phyloP scores from a whole-genome alignment of 2,113 vertebrate species.

The Bubo bubo region DNA sequence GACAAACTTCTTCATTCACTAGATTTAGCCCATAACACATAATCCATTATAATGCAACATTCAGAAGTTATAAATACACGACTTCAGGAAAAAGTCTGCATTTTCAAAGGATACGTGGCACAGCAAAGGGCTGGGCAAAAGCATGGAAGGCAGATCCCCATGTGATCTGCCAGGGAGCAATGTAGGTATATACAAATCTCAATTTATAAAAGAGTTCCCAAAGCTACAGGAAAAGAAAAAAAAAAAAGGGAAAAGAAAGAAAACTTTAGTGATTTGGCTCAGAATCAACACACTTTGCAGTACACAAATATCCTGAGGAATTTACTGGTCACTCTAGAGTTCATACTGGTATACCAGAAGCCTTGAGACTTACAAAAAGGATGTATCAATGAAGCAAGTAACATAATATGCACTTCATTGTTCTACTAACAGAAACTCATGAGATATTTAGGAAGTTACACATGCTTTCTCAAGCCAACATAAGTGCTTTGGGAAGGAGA shows the following conservation, averaged over 20 bases:
- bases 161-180: conserved; percentile 97
- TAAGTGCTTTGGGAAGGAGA: not conserved
- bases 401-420: not conserved
- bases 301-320: not conserved
- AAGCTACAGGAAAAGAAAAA: conserved; percentile 71
- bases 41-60: not conserved
- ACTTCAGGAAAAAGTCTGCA: not conserved
- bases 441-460: not conserved
- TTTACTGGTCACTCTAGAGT: not conserved
- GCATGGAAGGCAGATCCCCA: conserved; percentile 99
- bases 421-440: not conserved
- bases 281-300: not conserved
- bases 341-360: not conserved
- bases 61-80: not conserved
- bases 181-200: conserved; percentile 97
- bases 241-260: not conserved
- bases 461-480: not conserved
- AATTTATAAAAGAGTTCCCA: conserved; percentile 97
- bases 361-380: not conserved
- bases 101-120: conserved; percentile 94
- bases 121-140: conserved; percentile 97
- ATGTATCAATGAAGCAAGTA: not conserved
- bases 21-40: not conserved
- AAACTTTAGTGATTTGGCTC: not conserved
- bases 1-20: not conserved